Base-by-base conservation (phyloP, 2,888 invertebrate genomes). In the Portevinia maculata region DNA sequence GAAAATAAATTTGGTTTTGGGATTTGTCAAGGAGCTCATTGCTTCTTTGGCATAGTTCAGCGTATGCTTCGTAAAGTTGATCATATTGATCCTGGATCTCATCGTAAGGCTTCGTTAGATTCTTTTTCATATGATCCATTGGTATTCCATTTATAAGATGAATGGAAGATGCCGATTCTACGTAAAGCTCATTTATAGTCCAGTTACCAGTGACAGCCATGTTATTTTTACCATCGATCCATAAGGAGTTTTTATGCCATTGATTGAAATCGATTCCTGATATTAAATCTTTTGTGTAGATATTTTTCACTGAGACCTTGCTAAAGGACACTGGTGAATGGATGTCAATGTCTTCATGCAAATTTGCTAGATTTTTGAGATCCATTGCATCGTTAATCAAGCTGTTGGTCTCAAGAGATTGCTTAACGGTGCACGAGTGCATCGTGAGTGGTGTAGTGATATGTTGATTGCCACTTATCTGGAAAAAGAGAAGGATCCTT, bases 171-270 rank as follows among this genome's bases (percentile, higher is more conserved):
- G 89, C 84, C 17, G 89, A 87, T n/a, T 87, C 79, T 39, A 92
- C 91, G 32, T 87, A 85, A 13, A 92, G 85, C 67, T 90, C 89
- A 4, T 87, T 74, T 0, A 92, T 85, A 1, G 87, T 90, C 93
- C 93, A 93, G 30, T 90, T 89, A 4, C 92, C 91, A 8, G 87
- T 88, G 5, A 93, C 88, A 3, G 87, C 86, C 86, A 93, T 92
- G 7, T 87, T 85, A 0, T 87, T 34, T 2, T 88, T 85, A 0
- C 88, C 87, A 3, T 85, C 84, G 11, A 86, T 87, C 87, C 89
- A 89, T 0, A 92, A 79, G 1, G 89, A 86, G n/a, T 88, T 86
- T 32, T 86, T 84, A 32, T 90, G 86, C 93, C 93, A 93, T 6
- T 89, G 79, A 3, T 87, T 86, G 34, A 92, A 88, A 85, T 92